Percentiles rank a stretch among this genome's conserved stretches.
phyloP scores from a whole-genome alignment of 1,140 invertebrate genomes.

The Leptinotarsa defecta region DNA sequence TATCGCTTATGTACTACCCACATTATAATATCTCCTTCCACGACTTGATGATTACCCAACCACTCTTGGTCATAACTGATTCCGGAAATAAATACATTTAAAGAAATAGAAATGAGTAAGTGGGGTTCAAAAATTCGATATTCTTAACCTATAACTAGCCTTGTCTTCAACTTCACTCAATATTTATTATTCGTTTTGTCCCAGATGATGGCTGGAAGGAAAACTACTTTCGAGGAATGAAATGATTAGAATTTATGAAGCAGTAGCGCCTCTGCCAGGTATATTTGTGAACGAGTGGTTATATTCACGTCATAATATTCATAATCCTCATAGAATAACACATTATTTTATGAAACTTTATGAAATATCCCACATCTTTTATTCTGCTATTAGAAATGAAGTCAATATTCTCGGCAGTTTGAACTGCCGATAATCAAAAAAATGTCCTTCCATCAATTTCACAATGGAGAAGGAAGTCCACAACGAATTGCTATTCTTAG shows the following conservation, averaged over 20 bases:
- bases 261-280: too few species aligned
- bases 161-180: neutral
- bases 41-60: neutral
- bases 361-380: too few species aligned
- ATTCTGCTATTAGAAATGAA: too few species aligned
- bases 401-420: too few species aligned
- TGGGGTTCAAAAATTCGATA: neutral
- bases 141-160: neutral
- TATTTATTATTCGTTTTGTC: neutral
- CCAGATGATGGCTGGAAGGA: constrained; percentile 4
- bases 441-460: too few species aligned
- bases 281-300: too few species aligned
- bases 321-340: too few species aligned
- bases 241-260: neutral
- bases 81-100: neutral
- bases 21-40: neutral
- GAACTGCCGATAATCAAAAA: too few species aligned
- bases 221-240: neutral
- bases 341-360: too few species aligned
- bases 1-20: neutral
- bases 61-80: neutral
- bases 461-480: too few species aligned
- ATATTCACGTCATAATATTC: too few species aligned
- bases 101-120: neutral
- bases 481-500: too few species aligned